phyloP scores from a whole-genome alignment of 2,113 vertebrate species.

The Carlito syrichta region DNA sequence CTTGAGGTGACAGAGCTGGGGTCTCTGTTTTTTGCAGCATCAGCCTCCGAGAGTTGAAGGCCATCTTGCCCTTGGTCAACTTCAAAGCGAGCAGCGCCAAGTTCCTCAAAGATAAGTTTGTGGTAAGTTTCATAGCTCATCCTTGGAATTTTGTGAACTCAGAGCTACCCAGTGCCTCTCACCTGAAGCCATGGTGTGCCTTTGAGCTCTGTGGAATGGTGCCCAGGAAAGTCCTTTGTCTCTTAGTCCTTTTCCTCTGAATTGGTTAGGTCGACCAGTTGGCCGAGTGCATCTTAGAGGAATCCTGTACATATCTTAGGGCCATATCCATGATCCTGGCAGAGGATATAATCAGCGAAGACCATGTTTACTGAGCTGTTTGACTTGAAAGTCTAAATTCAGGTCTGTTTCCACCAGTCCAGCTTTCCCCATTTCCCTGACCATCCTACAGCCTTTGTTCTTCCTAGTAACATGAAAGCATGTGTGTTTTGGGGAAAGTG shows the following conservation, averaged over 20 bases:
- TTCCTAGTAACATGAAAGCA: background rate
- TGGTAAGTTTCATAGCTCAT: conserved; percentile 78
- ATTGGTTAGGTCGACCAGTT: no score
- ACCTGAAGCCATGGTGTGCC: accelerated
- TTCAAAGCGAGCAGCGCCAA: conserved; percentile 90
- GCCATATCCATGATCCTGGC: accelerated
- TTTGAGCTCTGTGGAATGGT: accelerated
- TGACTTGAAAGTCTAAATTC: background rate
- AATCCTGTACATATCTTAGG: accelerated
- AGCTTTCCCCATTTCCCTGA: background rate
- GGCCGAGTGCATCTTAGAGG: background rate
- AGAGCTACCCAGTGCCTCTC: background rate
- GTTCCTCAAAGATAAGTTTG: conserved; percentile 91
- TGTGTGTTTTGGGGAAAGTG: background rate
- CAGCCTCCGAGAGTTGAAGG: conserved; percentile 93
- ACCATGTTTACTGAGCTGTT: accelerated
- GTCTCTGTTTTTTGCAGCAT: conserved; percentile 81
- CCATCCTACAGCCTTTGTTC: background rate
- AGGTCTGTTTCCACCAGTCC: no score
- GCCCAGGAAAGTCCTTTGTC: background rate
- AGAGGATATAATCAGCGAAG: accelerated
- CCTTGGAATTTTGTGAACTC: background rate
- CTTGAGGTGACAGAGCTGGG: background rate
- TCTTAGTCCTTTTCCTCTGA: no score
- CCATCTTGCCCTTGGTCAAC: conserved; percentile 91